phyloP scores from a whole-genome alignment of 2,113 vertebrate species.

The Zapornia atra region DNA sequence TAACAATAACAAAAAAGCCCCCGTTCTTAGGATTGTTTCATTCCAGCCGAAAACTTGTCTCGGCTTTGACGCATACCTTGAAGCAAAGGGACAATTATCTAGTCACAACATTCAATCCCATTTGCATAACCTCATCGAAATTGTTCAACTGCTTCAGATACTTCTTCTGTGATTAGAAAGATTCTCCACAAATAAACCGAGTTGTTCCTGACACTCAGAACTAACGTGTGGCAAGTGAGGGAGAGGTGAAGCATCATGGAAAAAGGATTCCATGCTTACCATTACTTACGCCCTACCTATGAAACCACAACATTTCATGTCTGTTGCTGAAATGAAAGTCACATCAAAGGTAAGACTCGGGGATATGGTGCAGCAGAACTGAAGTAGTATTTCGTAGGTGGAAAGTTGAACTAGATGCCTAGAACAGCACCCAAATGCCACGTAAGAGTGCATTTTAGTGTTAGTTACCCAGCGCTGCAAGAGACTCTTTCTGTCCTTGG shows the following conservation, averaged over 20 bases:
- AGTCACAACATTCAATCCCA: conserved; percentile 51
- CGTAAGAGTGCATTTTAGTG: background rate
- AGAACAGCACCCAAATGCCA: background rate
- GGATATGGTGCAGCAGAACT: background rate
- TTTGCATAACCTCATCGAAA: conserved; percentile 31
- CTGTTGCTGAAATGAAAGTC: background rate
- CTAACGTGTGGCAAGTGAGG: background rate
- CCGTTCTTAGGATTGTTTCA: background rate
- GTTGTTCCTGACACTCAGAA: background rate
- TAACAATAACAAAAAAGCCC: background rate
- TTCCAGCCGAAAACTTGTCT: background rate
- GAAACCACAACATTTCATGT: background rate
- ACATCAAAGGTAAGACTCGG: background rate
- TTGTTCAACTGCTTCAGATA: conserved; percentile 19
- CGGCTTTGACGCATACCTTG: conserved; percentile 33
- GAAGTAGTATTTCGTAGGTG: background rate
- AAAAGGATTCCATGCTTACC: background rate
- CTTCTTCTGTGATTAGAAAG: conserved; percentile 25
- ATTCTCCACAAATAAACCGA: conserved; percentile 21
- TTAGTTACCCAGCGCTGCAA: background rate
- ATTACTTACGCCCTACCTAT: background rate
- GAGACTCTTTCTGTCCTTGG: background rate
- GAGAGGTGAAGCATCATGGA: background rate
- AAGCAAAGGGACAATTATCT: conserved; percentile 62
- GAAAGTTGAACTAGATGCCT: background rate